These are phyloP conservation scores for Sepioteuthis lessoniana DNA, from an alignment of 2,888 invertebrate species.

Conservation along the genomic window DNA sequence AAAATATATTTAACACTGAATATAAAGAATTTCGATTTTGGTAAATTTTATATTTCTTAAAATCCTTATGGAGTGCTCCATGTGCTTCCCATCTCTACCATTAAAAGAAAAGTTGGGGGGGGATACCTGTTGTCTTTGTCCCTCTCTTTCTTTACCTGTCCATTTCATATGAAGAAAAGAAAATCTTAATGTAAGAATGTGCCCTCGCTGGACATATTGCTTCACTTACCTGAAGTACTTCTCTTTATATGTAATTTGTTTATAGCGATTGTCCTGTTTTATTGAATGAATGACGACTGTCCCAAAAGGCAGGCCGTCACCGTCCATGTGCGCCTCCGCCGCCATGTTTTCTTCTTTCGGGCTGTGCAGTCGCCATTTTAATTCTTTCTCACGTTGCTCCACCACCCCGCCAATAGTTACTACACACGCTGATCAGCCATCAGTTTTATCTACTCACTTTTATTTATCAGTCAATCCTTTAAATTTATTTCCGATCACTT, in stretches of 20 bases:
- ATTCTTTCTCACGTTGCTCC: neutral
- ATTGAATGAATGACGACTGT: neutral
- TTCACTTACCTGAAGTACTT: neutral
- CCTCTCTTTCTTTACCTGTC: neutral
- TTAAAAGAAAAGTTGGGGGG: neutral
- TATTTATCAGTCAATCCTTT: neutral
- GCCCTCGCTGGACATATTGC: neutral
- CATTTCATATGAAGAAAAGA: too few relatives aligned
- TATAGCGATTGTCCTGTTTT: too few relatives aligned
- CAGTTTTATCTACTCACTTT: neutral
- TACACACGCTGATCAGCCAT: neutral
- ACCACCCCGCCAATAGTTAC: neutral
- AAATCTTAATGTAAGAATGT: neutral
- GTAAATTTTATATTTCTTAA: too few relatives aligned
- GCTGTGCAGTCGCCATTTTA: neutral
- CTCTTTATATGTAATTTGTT: neutral
- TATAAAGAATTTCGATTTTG: too few relatives aligned
- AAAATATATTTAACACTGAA: too few relatives aligned
- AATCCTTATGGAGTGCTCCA: neutral
- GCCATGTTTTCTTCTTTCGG: neutral
- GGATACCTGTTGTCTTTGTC: conserved; percentile 34
- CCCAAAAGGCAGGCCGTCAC: neutral
- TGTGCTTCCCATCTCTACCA: neutral
- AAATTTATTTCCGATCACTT: too few relatives aligned
- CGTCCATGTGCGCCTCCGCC: conserved; percentile 33